phyloP scores from a whole-genome alignment of 2,888 invertebrate genomes.

The Hyalella azteca region DNA sequence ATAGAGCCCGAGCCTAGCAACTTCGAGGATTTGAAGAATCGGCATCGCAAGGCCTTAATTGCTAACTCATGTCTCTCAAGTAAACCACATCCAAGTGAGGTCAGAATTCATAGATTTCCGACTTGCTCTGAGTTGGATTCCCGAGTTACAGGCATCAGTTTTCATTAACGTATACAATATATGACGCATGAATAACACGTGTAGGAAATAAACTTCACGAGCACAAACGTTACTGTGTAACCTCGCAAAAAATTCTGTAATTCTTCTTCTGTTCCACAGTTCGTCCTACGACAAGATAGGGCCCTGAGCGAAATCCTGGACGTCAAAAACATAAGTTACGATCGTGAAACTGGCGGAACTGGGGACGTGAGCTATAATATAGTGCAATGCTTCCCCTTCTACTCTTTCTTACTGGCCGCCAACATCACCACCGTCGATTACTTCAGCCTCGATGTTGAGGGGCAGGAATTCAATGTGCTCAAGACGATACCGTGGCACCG shows the following conservation, averaged over 20 bases:
- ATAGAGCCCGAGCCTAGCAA: slow-evolving; percentile 68
- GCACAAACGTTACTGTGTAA: no score
- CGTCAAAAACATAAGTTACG: neutral
- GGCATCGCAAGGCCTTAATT: slow-evolving; percentile 65
- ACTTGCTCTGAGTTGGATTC: no score
- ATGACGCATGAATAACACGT: no score
- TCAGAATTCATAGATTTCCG: no score
- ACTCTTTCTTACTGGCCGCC: slow-evolving; percentile 65
- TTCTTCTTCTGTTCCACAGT: no score
- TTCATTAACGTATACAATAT: no score
- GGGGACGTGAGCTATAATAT: slow-evolving; percentile 2
- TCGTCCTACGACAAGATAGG: slow-evolving; percentile 50
- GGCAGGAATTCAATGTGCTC: slow-evolving; percentile 67
- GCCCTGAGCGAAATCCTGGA: slow-evolving; percentile 54
- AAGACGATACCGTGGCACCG: slow-evolving; percentile 67
- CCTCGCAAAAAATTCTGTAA: no score
- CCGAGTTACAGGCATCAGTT: no score
- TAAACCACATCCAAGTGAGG: slow-evolving; percentile 63
- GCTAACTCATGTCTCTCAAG: slow-evolving; percentile 66
- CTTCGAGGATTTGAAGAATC: slow-evolving; percentile 64
- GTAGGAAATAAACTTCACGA: no score
- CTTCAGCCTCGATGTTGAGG: slow-evolving; percentile 68
- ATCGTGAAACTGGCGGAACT: no score
- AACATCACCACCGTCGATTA: slow-evolving; percentile 66
- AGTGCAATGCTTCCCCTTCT: slow-evolving; percentile 68